Evolutionary conservation across 2,888 invertebrate genomes (phyloP), one percentile per base, ranked within the genome.

Genomic region (Cylloceria caligata): DNA sequence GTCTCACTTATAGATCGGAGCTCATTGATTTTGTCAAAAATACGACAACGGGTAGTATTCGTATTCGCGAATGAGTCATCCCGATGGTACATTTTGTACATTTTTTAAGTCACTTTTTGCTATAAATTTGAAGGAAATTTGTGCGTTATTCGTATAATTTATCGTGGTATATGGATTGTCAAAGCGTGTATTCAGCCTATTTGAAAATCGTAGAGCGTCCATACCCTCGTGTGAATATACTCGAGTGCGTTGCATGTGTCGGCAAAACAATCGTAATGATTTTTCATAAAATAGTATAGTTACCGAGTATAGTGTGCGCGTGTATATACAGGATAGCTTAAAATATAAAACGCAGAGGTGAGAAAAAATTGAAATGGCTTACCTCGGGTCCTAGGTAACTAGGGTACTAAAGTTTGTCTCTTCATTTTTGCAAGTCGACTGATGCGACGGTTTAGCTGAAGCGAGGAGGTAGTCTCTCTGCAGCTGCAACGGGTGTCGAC

Each of bases 401-500:
- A 90, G 88, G 88, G 55, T 68, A 68, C 88, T 80, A 86, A 82
- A 84, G 85, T 72, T 71, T 84, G 86, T 80, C 85, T 87, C 85
- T 86, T 89, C 89, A 88, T 90, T 87, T 88, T 89, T 85, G 78
- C 45, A 72, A 21, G 67, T 79, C 47, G 76, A 68, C 30, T 34
- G 57, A 67, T 52, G 65, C 71, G 27, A 60, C 62, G 24, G 42
- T 74, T 78, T 34, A 16, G 47, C 34, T n/a, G 34, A 65, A 57
- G 80, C 77, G 76, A 81, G 73, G 77, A 24, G 68, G 78, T 80
- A 74, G 80, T 52, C 68, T 64, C 72, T 71, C 57, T 68, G 75
- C 75, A 68, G 75, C 60, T 76, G 75, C 75, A 68, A 68, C 75
- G 81, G 81, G 72, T 94, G 93, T 94, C 94, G 93, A 94, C 80